Evolutionary conservation across 2,888 invertebrate species (phyloP), one percentile per base, ranked within the genome.

Genomic region (Ommatoiulus sabulosus): DNA sequence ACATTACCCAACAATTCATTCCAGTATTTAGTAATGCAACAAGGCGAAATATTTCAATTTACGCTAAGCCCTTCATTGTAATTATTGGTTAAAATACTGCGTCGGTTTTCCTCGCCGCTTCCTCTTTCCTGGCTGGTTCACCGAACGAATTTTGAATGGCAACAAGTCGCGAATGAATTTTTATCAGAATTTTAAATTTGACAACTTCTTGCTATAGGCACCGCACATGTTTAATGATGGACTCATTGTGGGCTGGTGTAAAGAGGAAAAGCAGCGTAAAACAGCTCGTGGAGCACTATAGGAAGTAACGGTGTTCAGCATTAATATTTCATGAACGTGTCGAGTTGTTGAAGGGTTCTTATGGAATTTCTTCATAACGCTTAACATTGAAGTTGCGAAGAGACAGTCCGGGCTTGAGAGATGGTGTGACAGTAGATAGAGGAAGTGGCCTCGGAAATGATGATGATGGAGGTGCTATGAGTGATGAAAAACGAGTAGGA

Each of bases 281-380:
- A 72, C 24, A 72, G 72, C 72, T 24, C 80, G 35, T 3, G 35
- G 52, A 12, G 17, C 15, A 15, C 17, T 52, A 35, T 15, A 48
- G 52, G 15, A 17, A 52, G 52, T 52, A 52, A 52, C 52, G 52
- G 52, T 15, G 35, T 12, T 3, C 10, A 80, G 35, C 35, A 80
- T 80, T 80, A 80, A 80, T 80, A 80, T 80, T 80, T 35, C 80
- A 80, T 80, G 80, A 80, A 80, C 24, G 24, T 72, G 72, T 72
- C 24, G 35, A 80, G 80, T 80, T 15, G 15, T 12, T 80, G 80
- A 35, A 80, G 80, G 35, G 80, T 80, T 80, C 80, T 80, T 24
- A 80, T 80, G 15, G 35, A 80, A 80, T 10, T 35, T 80, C 80
- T 80, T 80, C 80, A 35, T 80, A 80, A 80, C 15, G 15, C 35